Base-by-base conservation (phyloP, 2,797 vertebrate species). In the Cynopterus sphinx region DNA sequence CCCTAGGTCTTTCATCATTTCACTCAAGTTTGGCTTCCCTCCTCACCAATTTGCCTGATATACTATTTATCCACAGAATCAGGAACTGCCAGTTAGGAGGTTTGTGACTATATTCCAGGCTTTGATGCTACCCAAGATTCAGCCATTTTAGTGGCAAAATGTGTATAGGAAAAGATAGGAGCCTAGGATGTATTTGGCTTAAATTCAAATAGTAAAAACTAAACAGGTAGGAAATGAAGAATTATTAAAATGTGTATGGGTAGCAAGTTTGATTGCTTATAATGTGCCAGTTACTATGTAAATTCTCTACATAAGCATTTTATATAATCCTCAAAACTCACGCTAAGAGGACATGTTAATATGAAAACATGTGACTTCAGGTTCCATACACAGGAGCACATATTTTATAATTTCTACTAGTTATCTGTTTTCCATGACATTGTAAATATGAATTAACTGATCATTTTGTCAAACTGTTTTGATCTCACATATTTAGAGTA, bases 41-140 rank as follows among this genome's bases (percentile, higher is more conserved):
- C 68, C 68, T 95, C 61, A 85, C 39, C 87, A 95, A 87, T 96
- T 94, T 96, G 10, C 59, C 79, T 94, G 82, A 92, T 90, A 73
- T 12, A 33, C 67, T 90, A 41, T 67, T 19, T 24, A 43, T 91
- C 86, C 28, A 6, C 33, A 33, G 73, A 95, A 28, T 68, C 73
- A 97, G 73, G 21, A 95, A 88, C 51, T 79, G 28, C 26, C 88
- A 88, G 43, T 83, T 83, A 95, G 85, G 49, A 92, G 21, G 57
- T 17, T 39, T 77, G 49, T 43, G 28, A 92, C 77, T 87, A 3
- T 33, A 36, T 68, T 85, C 31, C 51, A 92, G 55, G 13, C 61
- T 71, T 90, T 53, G 46, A 49, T 61, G 68, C 46, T 82, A 43
- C 57, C 43, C 53, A 59, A 43, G 86, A 89, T 49, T 39, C 51